These are phyloP conservation scores for Pristionchus japonicus DNA, from an alignment of 2,888 invertebrate species.

Conservation along the genomic window DNA sequence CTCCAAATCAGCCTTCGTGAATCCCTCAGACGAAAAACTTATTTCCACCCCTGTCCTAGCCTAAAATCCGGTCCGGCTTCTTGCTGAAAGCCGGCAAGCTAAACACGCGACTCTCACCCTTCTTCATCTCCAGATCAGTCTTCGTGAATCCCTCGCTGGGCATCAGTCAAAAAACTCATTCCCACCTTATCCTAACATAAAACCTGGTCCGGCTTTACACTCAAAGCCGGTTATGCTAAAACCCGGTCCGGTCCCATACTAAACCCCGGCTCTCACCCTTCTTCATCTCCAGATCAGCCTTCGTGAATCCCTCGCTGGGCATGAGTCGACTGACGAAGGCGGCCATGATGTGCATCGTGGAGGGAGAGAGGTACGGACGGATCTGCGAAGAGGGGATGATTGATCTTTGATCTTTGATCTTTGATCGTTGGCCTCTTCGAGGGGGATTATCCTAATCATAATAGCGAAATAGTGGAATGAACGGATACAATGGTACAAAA, in stretches of 20 bases:
- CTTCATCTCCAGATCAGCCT: neutral
- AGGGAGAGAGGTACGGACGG: conserved; percentile 18
- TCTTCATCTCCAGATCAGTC: neutral
- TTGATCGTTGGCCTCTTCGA: neutral
- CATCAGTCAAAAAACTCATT: too few relatives aligned
- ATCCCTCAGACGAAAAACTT: too few relatives aligned
- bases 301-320: neutral
- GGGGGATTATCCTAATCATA: too few relatives aligned
- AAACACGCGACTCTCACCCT: neutral
- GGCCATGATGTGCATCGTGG: neutral
- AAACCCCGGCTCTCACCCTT: neutral
- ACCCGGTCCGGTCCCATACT: too few relatives aligned
- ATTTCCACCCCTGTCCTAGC: too few relatives aligned
- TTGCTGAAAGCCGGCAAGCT: too few relatives aligned
- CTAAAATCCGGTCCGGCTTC: too few relatives aligned
- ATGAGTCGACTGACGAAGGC: neutral
- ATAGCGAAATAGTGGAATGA: too few relatives aligned
- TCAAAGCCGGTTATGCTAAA: too few relatives aligned
- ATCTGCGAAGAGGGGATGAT: neutral
- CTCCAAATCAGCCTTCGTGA: neutral
- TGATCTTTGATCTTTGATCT: neutral
- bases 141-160: neutral
- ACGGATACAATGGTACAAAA: too few relatives aligned
- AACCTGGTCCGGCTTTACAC: too few relatives aligned
- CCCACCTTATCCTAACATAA: too few relatives aligned